Base-by-base conservation (phyloP, 2,888 invertebrate genomes). In the Drosophila niveifrons region DNA sequence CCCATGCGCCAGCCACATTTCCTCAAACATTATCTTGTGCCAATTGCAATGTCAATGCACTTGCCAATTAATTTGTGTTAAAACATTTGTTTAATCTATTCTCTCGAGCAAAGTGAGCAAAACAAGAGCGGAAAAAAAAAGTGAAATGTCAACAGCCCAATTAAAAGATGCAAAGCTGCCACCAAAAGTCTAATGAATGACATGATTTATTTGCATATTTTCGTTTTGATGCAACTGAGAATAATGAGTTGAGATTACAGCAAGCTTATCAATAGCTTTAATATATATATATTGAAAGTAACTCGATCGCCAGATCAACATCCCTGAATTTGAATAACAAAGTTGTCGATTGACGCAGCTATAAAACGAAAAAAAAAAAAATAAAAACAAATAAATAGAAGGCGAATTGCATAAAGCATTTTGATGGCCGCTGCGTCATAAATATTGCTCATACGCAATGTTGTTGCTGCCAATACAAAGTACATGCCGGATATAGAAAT, bases 371-470 rank as follows among this genome's bases (percentile, higher is more conserved):
- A n/a, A n/a, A n/a, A n/a, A n/a, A n/a, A n/a, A n/a, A n/a, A n/a
- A n/a, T n/a, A n/a, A 31, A 13, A 43, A 17, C 17, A 23, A 23
- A 23, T 23, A 23, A 23, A 23, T 23, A 23, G 23, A 9, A 17
- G 8, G 10, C 8, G 36, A 48, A 48, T 29, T 43, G 17, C 29
- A 53, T 1, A 39, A 6, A 39, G 7, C 11, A 46, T n/a, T 46
- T 50, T 39, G 10, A 17, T 66, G 39, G n/a, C 34, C 9, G 29
- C 7, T 4, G 10, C 28, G 13, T 17, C 55, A 55, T 72, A 13
- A 57, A 72, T 41, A 62, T 62, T 62, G 44, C 53, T 46, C 56
- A 58, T 62, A 62, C 66, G 66, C 61, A 53, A 9, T 23, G 23
- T 23, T 36, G 48, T 66, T 41, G 18, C 1, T 6, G 17, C 2